Base-by-base conservation (phyloP, 2,888 invertebrate species). In the Piscicola geometra region DNA sequence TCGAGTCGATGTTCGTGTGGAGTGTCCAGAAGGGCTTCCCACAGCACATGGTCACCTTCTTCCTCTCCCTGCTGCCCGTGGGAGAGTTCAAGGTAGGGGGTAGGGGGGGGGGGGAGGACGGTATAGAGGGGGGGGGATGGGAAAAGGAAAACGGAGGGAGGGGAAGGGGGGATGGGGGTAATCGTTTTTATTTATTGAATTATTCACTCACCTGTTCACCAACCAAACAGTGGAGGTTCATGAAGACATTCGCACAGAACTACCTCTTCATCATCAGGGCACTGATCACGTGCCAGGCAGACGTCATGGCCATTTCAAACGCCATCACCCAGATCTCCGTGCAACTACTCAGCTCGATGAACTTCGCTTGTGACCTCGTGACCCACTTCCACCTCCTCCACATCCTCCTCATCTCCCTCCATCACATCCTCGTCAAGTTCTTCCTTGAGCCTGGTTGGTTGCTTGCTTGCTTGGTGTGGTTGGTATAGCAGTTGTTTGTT, bases 261-360 rank as follows among this genome's bases (percentile, higher is more conserved):
- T 98, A 98, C 87, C 93, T 93, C 80, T 90, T 95, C 82, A 94
- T 96, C 82, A 93, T 95, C 28, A 90, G 92, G 82, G 93, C 96
- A 85, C 88, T 98, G 78, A 73, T 82, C 33, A 41, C 41, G 9
- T 9, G 41, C 41, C 41, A 41, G 15, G 15, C 5, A 5, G 41
- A 41, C 15, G 41, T 5, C 41, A 41, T 41, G 28, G 81, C 81
- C 1, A 93, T 97, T 1, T 94, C 94, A 82, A 96, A 96, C 88
- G 90, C 96, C 70, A 94, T 98, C 0, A 96, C 98, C 0, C 98
- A 98, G 86, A 95, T 98, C 87, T 94, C 94, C 82, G 98, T 98
- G 2, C 89, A 98, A 87, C 87, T 98, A 76, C 96, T 98, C 69
- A 93, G 93, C 80, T 97, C 96, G 86, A 93, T 96, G 85, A 90